Conservation (phyloP, 2,888 invertebrate species). For the Epirrhoe tristata region DNA sequence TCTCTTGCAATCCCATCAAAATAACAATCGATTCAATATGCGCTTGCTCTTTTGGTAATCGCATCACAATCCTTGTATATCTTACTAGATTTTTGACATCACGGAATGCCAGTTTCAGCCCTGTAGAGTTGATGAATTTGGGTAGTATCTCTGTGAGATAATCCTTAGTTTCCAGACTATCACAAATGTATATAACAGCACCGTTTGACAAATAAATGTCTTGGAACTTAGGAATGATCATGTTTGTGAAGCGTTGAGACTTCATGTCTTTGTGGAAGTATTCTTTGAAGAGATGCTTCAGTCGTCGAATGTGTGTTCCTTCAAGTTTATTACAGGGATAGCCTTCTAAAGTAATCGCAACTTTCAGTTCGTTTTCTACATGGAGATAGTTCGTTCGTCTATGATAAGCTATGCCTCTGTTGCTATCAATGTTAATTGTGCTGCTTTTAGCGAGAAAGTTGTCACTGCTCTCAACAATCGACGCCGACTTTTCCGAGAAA, state of each 20-base stretch:
- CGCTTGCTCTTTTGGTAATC: constrained; percentile 69
- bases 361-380: constrained; percentile 73
- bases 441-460: constrained; percentile 64
- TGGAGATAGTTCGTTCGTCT: constrained; percentile 78
- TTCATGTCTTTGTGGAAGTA: constrained; percentile 76
- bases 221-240: constrained; percentile 76
- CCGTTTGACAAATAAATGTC: constrained; percentile 77
- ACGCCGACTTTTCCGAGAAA: constrained; percentile 67
- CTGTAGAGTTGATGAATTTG: constrained; percentile 72
- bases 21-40: constrained; percentile 69
- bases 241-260: constrained; percentile 66
- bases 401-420: constrained; percentile 75
- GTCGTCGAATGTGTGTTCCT: constrained; percentile 70
- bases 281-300: constrained; percentile 76
- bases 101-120: constrained; percentile 69
- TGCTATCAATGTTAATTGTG: constrained; percentile 72
- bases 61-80: constrained; percentile 73
- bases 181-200: constrained; percentile 78
- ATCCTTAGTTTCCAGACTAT: constrained; percentile 77
- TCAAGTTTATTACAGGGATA: constrained; percentile 76
- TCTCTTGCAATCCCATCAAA: constrained; percentile 59
- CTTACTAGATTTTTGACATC: constrained; percentile 69
- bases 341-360: constrained; percentile 73
- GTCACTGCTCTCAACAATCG: constrained; percentile 64
- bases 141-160: constrained; percentile 71